Base-by-base conservation (phyloP, 2,113 vertebrate genomes). In the Cololabis saira region DNA sequence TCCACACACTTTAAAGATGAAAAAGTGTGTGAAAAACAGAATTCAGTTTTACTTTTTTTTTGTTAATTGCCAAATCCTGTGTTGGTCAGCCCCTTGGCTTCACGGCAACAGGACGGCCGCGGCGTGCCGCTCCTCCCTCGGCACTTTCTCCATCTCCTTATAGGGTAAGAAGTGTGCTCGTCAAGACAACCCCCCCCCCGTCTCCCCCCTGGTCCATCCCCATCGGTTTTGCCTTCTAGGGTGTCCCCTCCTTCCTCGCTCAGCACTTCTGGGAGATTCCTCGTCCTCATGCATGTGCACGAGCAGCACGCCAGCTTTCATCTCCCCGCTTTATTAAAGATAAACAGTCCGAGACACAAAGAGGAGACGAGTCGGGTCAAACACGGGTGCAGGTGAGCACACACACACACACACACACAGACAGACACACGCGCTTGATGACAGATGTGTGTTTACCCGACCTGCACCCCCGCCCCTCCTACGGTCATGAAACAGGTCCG, bases 311-410 rank as follows among this genome's bases (percentile, higher is more conserved):
- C 40, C 12, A 33, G 61, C 62, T 55, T 73, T 81, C 84, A 82
- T 60, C 78, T 30, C 71, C 45, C 40, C 68, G 21, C 42, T 61
- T 74, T 74, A 84, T 77, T 56, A 80, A 89, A 86, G 21, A 77
- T 68, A 87, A 87, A 89, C 84, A 80, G 14, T 30, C 21, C 21
- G 61, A 43, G 45, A 83, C 66, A 70, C 85, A 78, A 61, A 24
- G 16, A 24, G 67, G 60, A 3, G 67, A 77, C 70, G 87, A 83
- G 74, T 52, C 14, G 27, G 11, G 61, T 56, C 78, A 87, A 83
- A 78, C 67, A 76, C 6, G 16, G 16, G 49, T 33, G 78, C 90
- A 90, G 90, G 85, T 92, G 90, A 88, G 57, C 86, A 92, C 84
- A 92, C 83, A 90, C 54, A 71, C 55, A 17, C 3, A 5, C 27